A percentile compares a stretch with the other conserved stretches of the same genome.
Evolutionary conservation across 2,113 vertebrate genomes (phyloP).

Genomic region (Alligator mississippiensis): DNA sequence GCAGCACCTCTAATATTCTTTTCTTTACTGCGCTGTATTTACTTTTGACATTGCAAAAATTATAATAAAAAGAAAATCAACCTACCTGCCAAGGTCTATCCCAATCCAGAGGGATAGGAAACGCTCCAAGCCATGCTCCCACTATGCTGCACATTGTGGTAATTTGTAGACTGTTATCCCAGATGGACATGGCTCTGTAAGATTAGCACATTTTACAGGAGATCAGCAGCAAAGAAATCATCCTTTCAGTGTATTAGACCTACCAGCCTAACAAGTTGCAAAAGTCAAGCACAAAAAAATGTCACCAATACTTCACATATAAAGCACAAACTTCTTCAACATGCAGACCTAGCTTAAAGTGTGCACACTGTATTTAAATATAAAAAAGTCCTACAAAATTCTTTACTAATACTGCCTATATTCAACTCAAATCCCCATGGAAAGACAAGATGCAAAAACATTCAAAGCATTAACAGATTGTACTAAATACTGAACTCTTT

Average conservation of each 20-base stretch:
- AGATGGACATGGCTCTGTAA: constrained; percentile 90
- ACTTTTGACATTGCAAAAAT: neutral
- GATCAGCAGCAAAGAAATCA: constrained; percentile 10
- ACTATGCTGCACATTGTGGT: constrained; percentile 87
- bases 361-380: neutral
- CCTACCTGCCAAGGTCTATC: constrained; percentile 98
- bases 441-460: neutral
- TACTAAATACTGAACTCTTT: neutral
- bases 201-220: neutral
- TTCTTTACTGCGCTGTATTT: no score
- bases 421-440: neutral
- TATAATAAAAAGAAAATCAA: neutral
- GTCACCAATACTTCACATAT: neutral
- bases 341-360: neutral
- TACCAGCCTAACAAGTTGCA: neutral
- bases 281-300: neutral
- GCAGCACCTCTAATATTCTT: neutral
- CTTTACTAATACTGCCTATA: neutral
- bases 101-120: constrained; percentile 97
- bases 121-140: constrained; percentile 93
- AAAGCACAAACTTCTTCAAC: neutral
- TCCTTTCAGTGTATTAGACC: neutral
- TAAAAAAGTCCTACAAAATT: neutral
- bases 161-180: constrained; percentile 95
- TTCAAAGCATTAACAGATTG: neutral